Evolutionary conservation across 1,140 invertebrate genomes (phyloP).

Genomic region (Pemphigus obesinymphae): DNA sequence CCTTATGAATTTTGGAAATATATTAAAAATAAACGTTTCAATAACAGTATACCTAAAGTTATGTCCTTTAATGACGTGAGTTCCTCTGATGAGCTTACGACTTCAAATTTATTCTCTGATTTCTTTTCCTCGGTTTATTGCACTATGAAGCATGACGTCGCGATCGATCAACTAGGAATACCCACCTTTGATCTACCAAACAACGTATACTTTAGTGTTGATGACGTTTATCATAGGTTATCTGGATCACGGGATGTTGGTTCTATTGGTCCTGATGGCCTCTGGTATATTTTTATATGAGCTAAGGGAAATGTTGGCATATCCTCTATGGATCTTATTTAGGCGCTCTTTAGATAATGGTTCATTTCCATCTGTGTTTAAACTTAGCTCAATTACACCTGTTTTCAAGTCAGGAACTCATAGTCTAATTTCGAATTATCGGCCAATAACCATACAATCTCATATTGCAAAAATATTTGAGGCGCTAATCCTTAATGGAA

Average conservation of each 20-base stretch:
- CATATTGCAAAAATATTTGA: conserved; percentile 14
- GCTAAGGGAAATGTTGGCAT: neutral
- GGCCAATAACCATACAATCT: neutral
- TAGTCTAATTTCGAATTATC: neutral
- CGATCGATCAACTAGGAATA: neutral
- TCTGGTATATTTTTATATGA: neutral
- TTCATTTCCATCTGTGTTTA: no score
- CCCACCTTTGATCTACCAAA: neutral
- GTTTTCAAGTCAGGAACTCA: neutral
- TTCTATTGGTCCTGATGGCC: neutral
- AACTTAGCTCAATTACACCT: neutral
- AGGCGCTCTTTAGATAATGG: no score
- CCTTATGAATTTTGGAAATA: neutral
- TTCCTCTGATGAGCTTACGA: no score
- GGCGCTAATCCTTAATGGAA: neutral
- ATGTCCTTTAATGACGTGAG: no score
- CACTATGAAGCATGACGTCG: neutral
- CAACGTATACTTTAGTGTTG: neutral
- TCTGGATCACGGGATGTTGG: neutral
- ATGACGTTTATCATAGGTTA: no score
- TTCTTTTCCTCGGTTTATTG: neutral
- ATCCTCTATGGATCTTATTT: conserved; percentile 5
- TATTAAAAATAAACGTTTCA: neutral
- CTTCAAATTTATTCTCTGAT: no score
- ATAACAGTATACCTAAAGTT: neutral